A percentile compares a stretch with the other conserved stretches of the same genome.
phyloP scores from a whole-genome alignment of 1,140 invertebrate genomes.

The Notospermus geniculatus region DNA sequence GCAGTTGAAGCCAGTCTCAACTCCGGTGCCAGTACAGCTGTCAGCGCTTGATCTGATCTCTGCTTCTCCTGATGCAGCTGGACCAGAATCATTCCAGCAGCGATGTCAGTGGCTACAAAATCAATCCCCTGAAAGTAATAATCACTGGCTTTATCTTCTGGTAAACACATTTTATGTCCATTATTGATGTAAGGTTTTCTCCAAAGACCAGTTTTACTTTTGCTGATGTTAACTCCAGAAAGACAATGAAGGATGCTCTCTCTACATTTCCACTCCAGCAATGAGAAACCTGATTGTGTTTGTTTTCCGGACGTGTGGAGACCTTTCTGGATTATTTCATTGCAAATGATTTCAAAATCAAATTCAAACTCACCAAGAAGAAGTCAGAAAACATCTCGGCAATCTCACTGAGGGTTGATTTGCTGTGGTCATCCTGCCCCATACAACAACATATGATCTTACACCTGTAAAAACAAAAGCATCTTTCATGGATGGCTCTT shows the following conservation, averaged over 20 bases:
- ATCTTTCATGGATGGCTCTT: no score
- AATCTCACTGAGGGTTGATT: conserved; percentile 80
- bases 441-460: conserved; percentile 75
- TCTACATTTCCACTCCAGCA: no score
- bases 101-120: conserved; percentile 82
- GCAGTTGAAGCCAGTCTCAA: no score
- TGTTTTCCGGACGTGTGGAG: no score
- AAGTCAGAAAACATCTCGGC: conserved; percentile 59
- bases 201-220: no score
- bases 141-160: neutral
- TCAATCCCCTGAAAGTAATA: conserved; percentile 79
- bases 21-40: conserved; percentile 42
- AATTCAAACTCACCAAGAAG: conserved; percentile 44
- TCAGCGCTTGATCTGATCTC: conserved; percentile 63
- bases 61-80: conserved; percentile 63
- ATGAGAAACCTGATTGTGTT: no score
- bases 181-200: no score
- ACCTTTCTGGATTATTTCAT: neutral
- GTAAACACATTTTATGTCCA: no score
- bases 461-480: conserved; percentile 32
- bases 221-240: no score
- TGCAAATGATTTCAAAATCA: neutral
- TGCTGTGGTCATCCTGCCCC: conserved; percentile 70
- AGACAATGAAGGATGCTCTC: no score
- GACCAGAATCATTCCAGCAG: conserved; percentile 80